Conservation (phyloP, 2,797 vertebrate genomes). For the Aselliscus stoliczkanus region DNA sequence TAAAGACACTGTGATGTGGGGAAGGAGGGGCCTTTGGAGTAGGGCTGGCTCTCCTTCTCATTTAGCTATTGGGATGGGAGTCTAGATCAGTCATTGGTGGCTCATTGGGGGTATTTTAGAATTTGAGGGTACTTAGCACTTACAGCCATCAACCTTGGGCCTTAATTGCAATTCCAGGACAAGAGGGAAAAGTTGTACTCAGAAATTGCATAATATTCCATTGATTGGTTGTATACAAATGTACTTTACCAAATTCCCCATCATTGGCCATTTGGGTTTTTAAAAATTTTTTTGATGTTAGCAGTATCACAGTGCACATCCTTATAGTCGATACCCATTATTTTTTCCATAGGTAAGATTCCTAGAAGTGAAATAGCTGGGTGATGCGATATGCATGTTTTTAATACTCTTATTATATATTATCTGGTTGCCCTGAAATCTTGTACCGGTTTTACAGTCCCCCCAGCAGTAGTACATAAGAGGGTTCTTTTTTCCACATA, state of each 20-base stretch:
- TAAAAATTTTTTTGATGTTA: neutral
- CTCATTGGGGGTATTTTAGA: neutral
- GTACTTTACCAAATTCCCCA: neutral
- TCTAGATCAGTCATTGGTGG: neutral
- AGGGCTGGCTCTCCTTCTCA: neutral
- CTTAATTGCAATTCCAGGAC: neutral
- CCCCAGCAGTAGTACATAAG: neutral
- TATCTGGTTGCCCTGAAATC: neutral
- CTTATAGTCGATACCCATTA: neutral
- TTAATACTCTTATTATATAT: neutral
- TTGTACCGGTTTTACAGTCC: neutral
- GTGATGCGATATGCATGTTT: neutral
- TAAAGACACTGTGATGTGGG: neutral
- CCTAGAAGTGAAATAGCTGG: neutral
- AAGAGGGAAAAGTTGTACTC: neutral
- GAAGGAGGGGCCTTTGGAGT: fast-evolving
- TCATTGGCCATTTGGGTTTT: neutral
- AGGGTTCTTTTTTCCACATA: neutral
- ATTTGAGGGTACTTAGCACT: neutral
- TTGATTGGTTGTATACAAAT: neutral
- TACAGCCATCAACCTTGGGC: neutral
- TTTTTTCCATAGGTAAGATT: neutral
- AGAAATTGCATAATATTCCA: neutral
- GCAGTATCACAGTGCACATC: neutral
- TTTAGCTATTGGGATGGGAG: neutral